Evolutionary conservation across 2,797 vertebrate species (phyloP), one percentile per base, ranked within the genome.

Genomic region (Chelmon rostratus): DNA sequence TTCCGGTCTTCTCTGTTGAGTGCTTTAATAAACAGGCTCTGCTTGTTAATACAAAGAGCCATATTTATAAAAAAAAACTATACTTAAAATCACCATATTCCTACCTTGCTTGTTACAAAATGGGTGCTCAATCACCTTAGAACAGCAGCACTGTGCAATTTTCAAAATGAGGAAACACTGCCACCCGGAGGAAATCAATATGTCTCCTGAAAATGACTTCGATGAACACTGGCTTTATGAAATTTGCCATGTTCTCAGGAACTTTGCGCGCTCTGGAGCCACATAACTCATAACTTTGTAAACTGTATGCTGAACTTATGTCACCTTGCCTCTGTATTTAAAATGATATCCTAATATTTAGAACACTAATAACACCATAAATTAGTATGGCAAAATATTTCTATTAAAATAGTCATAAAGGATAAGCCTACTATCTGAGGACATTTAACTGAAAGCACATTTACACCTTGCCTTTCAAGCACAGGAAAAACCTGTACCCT

Each of bases 81-180:
- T 47, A 56, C 47, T 50, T 65, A 64, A 70, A 62, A 67, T 69
- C 28, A 68, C 28, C 31, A 73, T 50, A 79, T 86, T 90, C 68
- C 66, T 68, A 72, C 67, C 47, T 73, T 81, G 50, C 44, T 64
- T 73, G 69, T 85, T 83, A 90, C 86, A 93, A 94, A 93, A 94
- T 92, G 89, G 91, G 88, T 88, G 85, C 83, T 82, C 47, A 52
- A 85, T 86, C 78, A 69, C 77, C 66, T 83, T 82, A 72, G 9
- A 52, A 79, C 74, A 76, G 57, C 52, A 67, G 25, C 3, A 28
- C n/a, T 25, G 3, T 12, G 2, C 11, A 59, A 35, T 50, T 71
- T 62, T 47, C 28, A 50, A 81, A 87, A 79, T 93, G 76, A 86
- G 79, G 79, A 85, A 92, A 92, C 89, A 93, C 90, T 95, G 94